Evolutionary conservation across 2,113 vertebrate species (phyloP).

Genomic region (Theristicus caerulescens): DNA sequence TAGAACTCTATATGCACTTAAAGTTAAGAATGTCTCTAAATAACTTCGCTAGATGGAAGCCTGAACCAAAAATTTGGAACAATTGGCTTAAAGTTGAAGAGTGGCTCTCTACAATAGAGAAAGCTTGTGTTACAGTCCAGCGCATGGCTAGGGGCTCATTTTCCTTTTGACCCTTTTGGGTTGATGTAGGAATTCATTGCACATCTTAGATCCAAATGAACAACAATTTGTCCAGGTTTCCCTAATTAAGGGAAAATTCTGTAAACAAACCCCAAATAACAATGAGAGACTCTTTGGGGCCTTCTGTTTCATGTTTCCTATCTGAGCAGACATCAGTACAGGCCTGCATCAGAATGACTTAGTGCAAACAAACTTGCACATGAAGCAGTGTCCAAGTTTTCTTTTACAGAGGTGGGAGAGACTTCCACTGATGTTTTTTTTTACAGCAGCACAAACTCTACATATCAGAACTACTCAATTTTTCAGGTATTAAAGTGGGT

Average conservation of each 20-base stretch:
- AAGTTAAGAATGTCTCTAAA: not conserved
- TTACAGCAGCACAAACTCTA: not conserved
- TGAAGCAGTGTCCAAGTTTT: not conserved
- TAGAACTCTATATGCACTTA: not conserved
- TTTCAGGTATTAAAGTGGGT: not conserved
- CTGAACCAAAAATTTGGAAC: not conserved
- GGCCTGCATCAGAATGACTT: not conserved
- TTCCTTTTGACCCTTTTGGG: not conserved
- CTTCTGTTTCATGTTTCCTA: not conserved
- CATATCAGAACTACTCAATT: not conserved
- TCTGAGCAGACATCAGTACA: not conserved
- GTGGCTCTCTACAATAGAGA: not conserved
- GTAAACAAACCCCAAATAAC: not conserved
- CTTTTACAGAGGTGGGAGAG: not conserved
- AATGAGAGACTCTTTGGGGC: accelerated
- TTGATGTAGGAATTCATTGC: not conserved
- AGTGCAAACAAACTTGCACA: not conserved
- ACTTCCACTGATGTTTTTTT: not conserved
- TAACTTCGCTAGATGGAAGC: not conserved
- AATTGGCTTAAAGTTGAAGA: not conserved
- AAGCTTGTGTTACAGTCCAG: not conserved
- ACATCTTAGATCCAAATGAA: not conserved
- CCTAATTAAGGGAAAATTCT: not conserved
- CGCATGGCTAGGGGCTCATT: not conserved
- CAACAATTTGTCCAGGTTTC: not conserved